These are phyloP conservation scores for Catocala fraxini DNA, from an alignment of 2,888 invertebrate genomes.

Conservation along the genomic window DNA sequence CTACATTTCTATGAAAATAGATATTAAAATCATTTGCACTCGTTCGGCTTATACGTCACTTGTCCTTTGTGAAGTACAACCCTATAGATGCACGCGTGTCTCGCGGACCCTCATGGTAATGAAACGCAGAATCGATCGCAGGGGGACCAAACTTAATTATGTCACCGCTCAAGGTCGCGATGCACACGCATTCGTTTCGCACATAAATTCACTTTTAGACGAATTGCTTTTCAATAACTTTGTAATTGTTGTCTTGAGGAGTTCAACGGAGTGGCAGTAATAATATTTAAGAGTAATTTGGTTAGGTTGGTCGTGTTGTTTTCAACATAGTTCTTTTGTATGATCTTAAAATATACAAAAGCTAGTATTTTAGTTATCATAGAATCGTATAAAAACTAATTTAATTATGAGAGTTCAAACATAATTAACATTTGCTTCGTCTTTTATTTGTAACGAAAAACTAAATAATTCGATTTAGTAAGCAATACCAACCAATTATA, in stretches of 20 bases:
- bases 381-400: too few species aligned
- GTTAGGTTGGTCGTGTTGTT: not conserved
- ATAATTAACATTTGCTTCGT: too few species aligned
- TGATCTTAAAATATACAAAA: too few species aligned
- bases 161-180: constrained; percentile 77
- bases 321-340: too few species aligned
- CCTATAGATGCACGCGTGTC: constrained; percentile 61
- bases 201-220: constrained; percentile 30
- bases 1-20: constrained; percentile 29
- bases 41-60: constrained; percentile 35
- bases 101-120: constrained; percentile 69
- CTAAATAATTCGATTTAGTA: too few species aligned
- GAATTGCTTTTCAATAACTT: constrained; percentile 47
- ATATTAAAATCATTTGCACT: constrained; percentile 41
- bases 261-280: constrained; percentile 1
- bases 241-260: constrained; percentile 39
- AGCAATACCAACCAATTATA: too few species aligned
- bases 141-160: constrained; percentile 75
- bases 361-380: too few species aligned
- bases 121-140: constrained; percentile 74
- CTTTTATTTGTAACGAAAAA: too few species aligned
- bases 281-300: not conserved
- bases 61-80: constrained; percentile 48
- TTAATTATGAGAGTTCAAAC: too few species aligned
- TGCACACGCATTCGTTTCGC: constrained; percentile 49